Percentiles rank a stretch among this genome's conserved stretches.
These are phyloP conservation scores for Ceuthmochares aereus DNA, from an alignment of 2,113 vertebrate genomes.

Conservation along the genomic window DNA sequence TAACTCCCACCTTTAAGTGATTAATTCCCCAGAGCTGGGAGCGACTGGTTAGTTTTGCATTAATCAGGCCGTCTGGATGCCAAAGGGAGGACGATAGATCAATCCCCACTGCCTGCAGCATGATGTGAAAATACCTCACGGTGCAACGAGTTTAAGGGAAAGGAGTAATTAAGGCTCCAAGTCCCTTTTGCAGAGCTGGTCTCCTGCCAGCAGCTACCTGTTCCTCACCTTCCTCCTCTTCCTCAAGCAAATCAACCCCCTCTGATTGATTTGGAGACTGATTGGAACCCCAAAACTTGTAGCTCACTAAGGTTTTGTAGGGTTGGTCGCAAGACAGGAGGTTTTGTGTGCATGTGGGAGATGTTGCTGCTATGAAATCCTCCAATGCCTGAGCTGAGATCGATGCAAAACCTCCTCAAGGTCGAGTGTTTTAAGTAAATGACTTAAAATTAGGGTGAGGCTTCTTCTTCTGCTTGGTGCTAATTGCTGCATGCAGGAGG, in stretches of 20 bases:
- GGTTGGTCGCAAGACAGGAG: background rate
- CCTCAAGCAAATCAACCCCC: background rate
- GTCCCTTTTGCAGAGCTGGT: background rate
- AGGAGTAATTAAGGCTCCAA: slow-evolving; percentile 63
- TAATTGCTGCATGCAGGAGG: background rate
- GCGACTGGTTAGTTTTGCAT: slow-evolving; percentile 58
- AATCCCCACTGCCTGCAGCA: slow-evolving; percentile 37
- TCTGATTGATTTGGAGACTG: background rate
- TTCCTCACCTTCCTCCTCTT: background rate
- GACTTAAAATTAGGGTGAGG: background rate
- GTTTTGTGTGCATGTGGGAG: accelerated
- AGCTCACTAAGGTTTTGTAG: background rate
- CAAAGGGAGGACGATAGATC: slow-evolving; percentile 59
- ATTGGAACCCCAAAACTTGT: background rate
- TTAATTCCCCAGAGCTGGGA: slow-evolving; percentile 76
- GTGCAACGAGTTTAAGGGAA: slow-evolving; percentile 54
- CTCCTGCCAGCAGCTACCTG: background rate
- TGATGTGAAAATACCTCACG: slow-evolving; percentile 57
- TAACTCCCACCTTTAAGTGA: slow-evolving; percentile 75
- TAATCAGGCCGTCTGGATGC: slow-evolving; percentile 71
- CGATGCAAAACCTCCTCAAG: background rate
- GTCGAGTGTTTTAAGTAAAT: background rate
- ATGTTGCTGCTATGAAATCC: background rate
- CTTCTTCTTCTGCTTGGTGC: background rate
- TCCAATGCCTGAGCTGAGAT: background rate